A percentile compares a stretch with the other conserved stretches of the same genome.
These are phyloP conservation scores for Premnoplex brunnescens DNA, from an alignment of 2,797 vertebrate species.

Conservation along the genomic window DNA sequence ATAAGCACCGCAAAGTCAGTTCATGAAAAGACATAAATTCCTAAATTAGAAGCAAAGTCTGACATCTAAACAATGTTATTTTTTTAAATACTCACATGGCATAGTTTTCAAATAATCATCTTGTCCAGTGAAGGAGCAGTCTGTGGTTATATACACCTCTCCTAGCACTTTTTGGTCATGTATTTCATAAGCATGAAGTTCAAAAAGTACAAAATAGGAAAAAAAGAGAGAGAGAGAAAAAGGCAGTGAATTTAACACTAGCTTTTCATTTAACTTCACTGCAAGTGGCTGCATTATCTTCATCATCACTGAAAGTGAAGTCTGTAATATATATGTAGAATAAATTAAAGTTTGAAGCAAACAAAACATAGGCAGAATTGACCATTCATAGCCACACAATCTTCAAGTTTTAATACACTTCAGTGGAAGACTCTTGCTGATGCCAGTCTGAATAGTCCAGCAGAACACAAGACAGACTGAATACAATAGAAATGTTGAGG, in stretches of 20 bases:
- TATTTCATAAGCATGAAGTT: constrained; percentile 38
- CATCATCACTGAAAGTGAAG: neutral
- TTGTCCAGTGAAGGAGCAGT: constrained; percentile 37
- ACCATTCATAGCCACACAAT: neutral
- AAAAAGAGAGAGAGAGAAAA: neutral
- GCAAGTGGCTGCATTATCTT: neutral
- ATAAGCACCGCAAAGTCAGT: neutral
- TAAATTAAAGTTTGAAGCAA: constrained; percentile 47
- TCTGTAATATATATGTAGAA: neutral
- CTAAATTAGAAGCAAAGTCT: neutral
- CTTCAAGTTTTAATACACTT: neutral
- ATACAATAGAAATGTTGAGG: neutral
- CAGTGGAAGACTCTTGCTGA: neutral
- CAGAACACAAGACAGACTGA: neutral
- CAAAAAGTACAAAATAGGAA: constrained; percentile 21
- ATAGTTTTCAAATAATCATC: constrained; percentile 27
- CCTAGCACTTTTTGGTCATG: constrained; percentile 36
- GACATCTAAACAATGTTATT: neutral
- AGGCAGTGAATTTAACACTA: neutral
- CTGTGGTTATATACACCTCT: neutral
- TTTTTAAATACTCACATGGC: neutral
- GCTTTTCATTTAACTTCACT: neutral
- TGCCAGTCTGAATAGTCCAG: neutral
- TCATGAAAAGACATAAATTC: neutral
- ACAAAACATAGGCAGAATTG: constrained; percentile 25